Evolutionary conservation across 2,888 invertebrate species (phyloP).

Genomic region (Galeruca laticollis): DNA sequence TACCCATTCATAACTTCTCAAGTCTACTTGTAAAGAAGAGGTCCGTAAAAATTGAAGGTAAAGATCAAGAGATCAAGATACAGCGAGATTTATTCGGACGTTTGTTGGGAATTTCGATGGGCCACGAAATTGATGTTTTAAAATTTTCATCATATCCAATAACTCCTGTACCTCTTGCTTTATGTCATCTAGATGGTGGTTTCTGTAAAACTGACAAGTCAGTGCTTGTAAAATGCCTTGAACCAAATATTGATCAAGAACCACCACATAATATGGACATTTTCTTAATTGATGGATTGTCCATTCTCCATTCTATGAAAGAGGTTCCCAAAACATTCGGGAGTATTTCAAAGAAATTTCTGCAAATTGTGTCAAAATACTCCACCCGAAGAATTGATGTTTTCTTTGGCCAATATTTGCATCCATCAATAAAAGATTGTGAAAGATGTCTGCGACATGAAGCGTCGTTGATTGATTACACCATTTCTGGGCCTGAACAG

Average conservation of each 20-base stretch:
- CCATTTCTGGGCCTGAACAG: conserved; percentile 52
- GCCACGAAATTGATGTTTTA: conserved; percentile 46
- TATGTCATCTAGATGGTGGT: conserved; percentile 52
- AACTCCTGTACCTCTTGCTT: conserved; percentile 45
- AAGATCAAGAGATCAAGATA: conserved; percentile 20
- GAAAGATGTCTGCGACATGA: conserved; percentile 25
- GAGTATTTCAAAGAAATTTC: conserved; percentile 39
- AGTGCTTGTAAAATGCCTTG: conserved; percentile 49
- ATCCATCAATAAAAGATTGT: conserved; percentile 35
- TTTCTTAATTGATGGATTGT: conserved; percentile 52
- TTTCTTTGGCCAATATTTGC: conserved; percentile 35
- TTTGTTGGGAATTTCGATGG: conserved; percentile 46
- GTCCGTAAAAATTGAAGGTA: conserved; percentile 31
- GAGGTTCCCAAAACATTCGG: conserved; percentile 43
- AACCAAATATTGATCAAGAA: no score
- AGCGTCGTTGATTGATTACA: conserved; percentile 39
- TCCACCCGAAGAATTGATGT: conserved; percentile 22
- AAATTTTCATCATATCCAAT: conserved; percentile 16
- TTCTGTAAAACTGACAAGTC: no score
- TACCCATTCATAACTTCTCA: conserved; percentile 4
- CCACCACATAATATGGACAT: no score
- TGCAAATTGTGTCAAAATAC: conserved; percentile 41
- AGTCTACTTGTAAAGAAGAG: conserved; percentile 19
- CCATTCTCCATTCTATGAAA: conserved; percentile 49
- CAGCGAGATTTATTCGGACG: conserved; percentile 27